A percentile compares a stretch with the other conserved stretches of the same genome.
Evolutionary conservation across 2,113 vertebrate species (phyloP).

Genomic region (Pica pica): DNA sequence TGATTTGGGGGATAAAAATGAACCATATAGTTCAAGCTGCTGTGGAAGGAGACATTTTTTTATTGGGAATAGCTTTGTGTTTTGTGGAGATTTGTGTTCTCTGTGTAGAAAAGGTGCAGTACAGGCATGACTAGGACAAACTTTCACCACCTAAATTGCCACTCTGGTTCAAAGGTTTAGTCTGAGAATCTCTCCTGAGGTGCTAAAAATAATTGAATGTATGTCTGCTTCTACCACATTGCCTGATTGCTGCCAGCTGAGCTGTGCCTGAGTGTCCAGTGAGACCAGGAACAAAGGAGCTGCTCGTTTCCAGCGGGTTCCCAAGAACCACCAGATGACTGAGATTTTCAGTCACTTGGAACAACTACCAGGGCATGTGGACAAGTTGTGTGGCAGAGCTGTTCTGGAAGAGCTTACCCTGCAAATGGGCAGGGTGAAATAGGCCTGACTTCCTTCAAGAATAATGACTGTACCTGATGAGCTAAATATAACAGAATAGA

Average conservation of each 20-base stretch:
- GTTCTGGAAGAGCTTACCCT: not conserved
- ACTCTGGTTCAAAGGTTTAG: not conserved
- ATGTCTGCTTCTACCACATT: not conserved
- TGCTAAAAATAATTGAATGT: not conserved
- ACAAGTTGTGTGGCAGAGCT: not conserved
- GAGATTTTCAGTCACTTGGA: not conserved
- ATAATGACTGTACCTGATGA: not conserved
- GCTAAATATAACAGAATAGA: not conserved
- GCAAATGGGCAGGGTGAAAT: not conserved
- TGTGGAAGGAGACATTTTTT: not conserved
- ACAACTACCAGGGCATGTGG: not conserved
- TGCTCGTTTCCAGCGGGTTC: not conserved
- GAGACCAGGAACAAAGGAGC: not conserved
- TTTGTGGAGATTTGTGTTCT: not conserved
- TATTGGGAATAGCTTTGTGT: not conserved
- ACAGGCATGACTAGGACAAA: not conserved
- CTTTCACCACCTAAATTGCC: not conserved
- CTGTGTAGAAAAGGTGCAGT: not conserved
- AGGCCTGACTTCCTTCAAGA: not conserved
- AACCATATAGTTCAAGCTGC: not conserved
- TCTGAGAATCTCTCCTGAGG: not conserved
- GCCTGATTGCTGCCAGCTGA: not conserved
- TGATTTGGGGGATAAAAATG: not conserved
- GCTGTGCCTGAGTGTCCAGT: not conserved
- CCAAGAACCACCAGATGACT: not conserved